Percentiles rank a stretch among this genome's conserved stretches.
phyloP scores from a whole-genome alignment of 2,888 invertebrate genomes.

The Scaptodrosophila latifasciaeformis region DNA sequence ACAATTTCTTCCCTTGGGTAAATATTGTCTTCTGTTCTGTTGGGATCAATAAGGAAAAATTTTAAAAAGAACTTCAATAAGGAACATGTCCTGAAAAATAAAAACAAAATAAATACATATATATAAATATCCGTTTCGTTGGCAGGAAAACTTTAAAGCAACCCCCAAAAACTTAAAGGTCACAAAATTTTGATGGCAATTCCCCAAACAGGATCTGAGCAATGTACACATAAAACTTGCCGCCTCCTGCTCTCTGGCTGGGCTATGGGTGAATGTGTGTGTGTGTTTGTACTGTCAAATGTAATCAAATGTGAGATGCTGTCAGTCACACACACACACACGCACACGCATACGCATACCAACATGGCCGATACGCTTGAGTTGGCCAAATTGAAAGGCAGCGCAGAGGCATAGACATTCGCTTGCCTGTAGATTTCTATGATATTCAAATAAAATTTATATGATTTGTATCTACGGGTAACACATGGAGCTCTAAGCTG shows the following conservation, averaged over 20 bases:
- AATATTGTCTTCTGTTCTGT: no score
- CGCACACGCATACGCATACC: no score
- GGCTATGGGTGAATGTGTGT: not conserved
- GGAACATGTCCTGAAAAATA: no score
- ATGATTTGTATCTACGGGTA: slow-evolving; percentile 49
- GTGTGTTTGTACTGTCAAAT: slow-evolving; percentile 18
- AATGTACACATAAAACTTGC: no score
- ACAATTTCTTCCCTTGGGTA: no score
- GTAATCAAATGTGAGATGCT: slow-evolving; percentile 41
- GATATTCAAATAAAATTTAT: slow-evolving; percentile 50
- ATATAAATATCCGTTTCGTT: slow-evolving; percentile 27
- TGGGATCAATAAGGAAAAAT: no score
- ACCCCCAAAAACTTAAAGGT: slow-evolving; percentile 45
- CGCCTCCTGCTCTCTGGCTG: no score
- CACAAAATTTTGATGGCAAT: slow-evolving; percentile 58
- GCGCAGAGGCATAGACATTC: slow-evolving; percentile 36
- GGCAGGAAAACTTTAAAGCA: slow-evolving; percentile 7
- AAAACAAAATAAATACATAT: no score
- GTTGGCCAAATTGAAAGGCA: slow-evolving; percentile 48
- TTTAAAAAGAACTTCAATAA: no score
- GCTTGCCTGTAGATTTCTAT: slow-evolving; percentile 30
- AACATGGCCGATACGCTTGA: slow-evolving; percentile 39
- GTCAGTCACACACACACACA: no score
- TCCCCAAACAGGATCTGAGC: slow-evolving; percentile 42
- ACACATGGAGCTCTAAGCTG: no score